Base-by-base conservation (phyloP, 1,140 invertebrate genomes). In the Acromyrmex charruanus region DNA sequence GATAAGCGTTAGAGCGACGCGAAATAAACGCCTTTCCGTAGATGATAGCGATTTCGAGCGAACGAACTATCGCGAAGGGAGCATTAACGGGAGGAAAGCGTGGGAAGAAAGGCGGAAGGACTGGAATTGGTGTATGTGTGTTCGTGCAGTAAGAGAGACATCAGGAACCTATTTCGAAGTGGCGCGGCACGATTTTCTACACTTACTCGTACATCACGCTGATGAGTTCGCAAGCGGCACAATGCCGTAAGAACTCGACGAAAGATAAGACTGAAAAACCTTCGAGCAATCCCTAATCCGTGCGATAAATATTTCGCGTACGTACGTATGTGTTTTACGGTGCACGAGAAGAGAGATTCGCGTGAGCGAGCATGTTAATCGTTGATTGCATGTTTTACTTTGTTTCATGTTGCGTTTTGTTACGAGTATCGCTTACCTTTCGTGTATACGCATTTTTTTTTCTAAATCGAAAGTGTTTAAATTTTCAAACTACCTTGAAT, bases 181-280 rank as follows among this genome's bases (percentile, higher is more conserved):
- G 58, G 80, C 69, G 80, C 80, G 69, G 80, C 69, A 84, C 80
- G 80, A 84, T 84, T 84, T 84, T 84, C 80, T 84, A 84, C 80
- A 84, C 80, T 84, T 84, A 84, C 80, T 84, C 80, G 80, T 84
- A 69, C 69, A 84, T 84, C 80, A 84, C 80, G 80, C 80, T 84
- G 69, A 84, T 84, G 80, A 84, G 80, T 75, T 84, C 39, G 80
- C 80, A 84, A 25, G 44, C 69, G 80, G 80, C 44, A 84, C 69
- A 84, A 84, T 84, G 55, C 69, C 80, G 35, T 25, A 75, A 74
- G 69, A 84, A 84, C 55, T 61, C 69, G 39, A 14, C 69, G 69
- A 63, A 55, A 84, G 80, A 84, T 84, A 84, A 84, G 55, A 74
- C 68, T 28, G 55, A 84, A 84, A 84, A 84, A 84, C 39, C 28